A percentile compares a stretch with the other conserved stretches of the same genome.
phyloP scores from a whole-genome alignment of 2,797 vertebrate species.

The Microctenopoma steveboyesi region DNA sequence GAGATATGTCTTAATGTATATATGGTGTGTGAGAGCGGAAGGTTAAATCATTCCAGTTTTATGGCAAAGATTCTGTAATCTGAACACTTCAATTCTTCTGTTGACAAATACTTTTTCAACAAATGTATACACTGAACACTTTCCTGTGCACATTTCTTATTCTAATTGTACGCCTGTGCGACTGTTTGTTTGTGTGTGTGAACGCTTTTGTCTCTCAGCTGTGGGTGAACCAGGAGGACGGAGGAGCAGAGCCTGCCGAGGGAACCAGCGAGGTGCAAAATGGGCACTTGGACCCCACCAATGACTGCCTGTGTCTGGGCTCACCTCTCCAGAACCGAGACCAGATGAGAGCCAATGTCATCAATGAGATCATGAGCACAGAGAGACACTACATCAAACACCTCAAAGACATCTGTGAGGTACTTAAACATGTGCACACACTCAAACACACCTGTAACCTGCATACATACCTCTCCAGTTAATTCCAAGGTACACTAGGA shows the following conservation, averaged over 20 bases:
- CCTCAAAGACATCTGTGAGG: constrained; percentile 98
- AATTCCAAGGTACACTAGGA: not conserved
- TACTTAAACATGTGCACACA: constrained; percentile 57
- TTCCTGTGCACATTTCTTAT: constrained; percentile 42
- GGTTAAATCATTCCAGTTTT: constrained; percentile 2
- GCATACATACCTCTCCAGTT: not conserved
- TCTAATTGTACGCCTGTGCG: constrained; percentile 40
- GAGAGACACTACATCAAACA: constrained; percentile 98
- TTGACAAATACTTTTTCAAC: constrained; percentile 26
- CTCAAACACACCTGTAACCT: not conserved
- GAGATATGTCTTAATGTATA: constrained; percentile 11
- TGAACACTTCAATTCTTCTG: constrained; percentile 17
- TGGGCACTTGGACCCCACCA: constrained; percentile 93
- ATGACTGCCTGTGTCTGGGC: constrained; percentile 96
- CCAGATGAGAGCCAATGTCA: constrained; percentile 99
- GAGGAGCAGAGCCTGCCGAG: constrained; percentile 89
- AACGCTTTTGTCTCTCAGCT: constrained; percentile 82
- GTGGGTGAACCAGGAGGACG: constrained; percentile 98
- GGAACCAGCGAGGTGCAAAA: constrained; percentile 96
- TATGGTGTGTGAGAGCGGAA: constrained; percentile 24
- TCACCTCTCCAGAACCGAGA: constrained; percentile 96
- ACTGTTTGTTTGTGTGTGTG: constrained; percentile 33
- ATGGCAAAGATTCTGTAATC: constrained; percentile 1
- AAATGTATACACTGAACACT: constrained; percentile 8
- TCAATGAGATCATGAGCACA: constrained; percentile 99